phyloP scores from a whole-genome alignment of 2,113 vertebrate genomes.

The Xyrauchen texanus region DNA sequence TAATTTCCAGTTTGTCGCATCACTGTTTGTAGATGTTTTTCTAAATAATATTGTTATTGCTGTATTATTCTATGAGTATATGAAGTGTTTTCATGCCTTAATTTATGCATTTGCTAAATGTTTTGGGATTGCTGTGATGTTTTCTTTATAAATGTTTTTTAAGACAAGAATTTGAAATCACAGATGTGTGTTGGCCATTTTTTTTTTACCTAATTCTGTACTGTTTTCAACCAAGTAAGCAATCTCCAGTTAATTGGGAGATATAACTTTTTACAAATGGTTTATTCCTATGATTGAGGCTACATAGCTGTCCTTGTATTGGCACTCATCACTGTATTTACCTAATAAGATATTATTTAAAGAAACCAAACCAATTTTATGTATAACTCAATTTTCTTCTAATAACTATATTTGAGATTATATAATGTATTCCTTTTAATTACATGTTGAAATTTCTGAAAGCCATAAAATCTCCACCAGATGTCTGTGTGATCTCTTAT shows the following conservation, averaged over 20 bases:
- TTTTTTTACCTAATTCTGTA: neutral
- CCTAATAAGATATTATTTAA: conserved; percentile 19
- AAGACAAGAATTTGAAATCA: too few species aligned
- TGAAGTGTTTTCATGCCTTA: neutral
- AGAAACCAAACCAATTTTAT: neutral
- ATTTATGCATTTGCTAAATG: neutral
- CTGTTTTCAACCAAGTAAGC: neutral
- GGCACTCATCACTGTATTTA: neutral
- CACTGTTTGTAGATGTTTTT: neutral
- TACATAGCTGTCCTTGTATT: neutral
- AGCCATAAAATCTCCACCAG: neutral
- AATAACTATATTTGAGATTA: neutral
- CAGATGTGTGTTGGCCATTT: too few species aligned
- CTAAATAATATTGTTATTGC: neutral
- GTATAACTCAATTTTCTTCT: neutral
- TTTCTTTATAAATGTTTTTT: neutral
- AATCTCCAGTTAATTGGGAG: too few species aligned
- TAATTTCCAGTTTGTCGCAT: neutral
- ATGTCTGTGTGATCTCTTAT: neutral
- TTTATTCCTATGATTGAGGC: neutral
- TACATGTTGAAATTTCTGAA: conserved; percentile 19
- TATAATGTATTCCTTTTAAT: conserved; percentile 3
- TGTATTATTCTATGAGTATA: neutral
- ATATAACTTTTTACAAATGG: neutral
- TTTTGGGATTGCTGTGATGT: conserved; percentile 8